Evolutionary conservation across 1,140 invertebrate species (phyloP).

Genomic region (Atta texana): DNA sequence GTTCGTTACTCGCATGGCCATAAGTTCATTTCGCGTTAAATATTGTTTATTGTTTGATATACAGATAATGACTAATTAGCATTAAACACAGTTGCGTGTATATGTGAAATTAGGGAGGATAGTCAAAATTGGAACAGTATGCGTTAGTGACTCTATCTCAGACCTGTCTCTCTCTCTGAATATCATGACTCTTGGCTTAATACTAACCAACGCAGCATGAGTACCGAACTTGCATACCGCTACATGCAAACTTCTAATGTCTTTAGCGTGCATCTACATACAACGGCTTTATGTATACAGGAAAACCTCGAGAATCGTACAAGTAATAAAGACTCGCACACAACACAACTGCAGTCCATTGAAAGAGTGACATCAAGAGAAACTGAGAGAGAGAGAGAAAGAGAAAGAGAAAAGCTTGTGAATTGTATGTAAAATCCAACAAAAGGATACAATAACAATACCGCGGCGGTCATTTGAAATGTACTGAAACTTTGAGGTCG

Average conservation of each 20-base stretch:
- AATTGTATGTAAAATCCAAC: constrained; percentile 33
- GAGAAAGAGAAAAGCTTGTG: not conserved
- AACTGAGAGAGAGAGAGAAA: constrained; percentile 6
- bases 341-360: not conserved
- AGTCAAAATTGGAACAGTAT: constrained; percentile 29
- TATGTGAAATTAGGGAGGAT: constrained; percentile 30
- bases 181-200: constrained; percentile 45
- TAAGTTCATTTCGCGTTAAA: constrained; percentile 32
- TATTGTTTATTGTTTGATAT: constrained; percentile 4
- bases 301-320: constrained; percentile 30
- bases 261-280: constrained; percentile 15
- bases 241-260: constrained; percentile 54
- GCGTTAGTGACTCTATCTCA: constrained; percentile 35
- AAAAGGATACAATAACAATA: constrained; percentile 26
- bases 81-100: constrained; percentile 9
- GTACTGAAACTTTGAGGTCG: constrained; percentile 21
- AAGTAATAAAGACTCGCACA: constrained; percentile 48
- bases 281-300: constrained; percentile 58
- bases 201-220: constrained; percentile 54
- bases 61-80: constrained; percentile 25
- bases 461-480: not conserved
- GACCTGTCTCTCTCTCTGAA: constrained; percentile 8
- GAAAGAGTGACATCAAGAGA: constrained; percentile 5
- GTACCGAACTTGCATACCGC: constrained; percentile 27
- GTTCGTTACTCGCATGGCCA: not conserved